phyloP scores from a whole-genome alignment of 2,797 vertebrate genomes.

The Girardinus metallicus region DNA sequence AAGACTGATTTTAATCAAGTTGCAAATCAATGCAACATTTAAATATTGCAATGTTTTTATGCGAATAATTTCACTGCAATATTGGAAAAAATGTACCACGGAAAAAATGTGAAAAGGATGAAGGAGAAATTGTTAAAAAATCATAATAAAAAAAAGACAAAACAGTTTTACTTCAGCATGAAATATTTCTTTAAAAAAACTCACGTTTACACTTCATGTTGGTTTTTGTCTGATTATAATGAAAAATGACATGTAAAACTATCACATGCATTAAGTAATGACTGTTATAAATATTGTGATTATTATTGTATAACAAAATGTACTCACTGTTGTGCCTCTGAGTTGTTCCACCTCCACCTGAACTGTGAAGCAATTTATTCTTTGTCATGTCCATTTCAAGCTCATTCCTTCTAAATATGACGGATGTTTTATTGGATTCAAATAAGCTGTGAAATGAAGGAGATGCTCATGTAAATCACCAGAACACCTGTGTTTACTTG shows the following conservation, averaged over 20 bases:
- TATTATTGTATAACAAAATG: neutral
- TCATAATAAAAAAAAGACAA: too few relatives aligned
- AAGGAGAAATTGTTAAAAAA: neutral
- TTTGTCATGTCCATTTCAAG: neutral
- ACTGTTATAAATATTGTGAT: too few relatives aligned
- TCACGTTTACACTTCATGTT: too few relatives aligned
- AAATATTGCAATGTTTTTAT: neutral
- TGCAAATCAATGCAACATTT: too few relatives aligned
- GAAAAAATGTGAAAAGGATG: neutral
- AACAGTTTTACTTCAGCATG: too few relatives aligned
- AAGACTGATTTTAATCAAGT: neutral
- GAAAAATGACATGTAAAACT: neutral
- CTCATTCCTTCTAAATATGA: too few relatives aligned
- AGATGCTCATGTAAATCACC: neutral
- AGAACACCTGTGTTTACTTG: neutral
- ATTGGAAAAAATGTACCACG: neutral
- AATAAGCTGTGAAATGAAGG: neutral
- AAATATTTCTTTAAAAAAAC: too few relatives aligned
- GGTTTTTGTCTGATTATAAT: too few relatives aligned
- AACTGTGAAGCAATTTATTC: too few relatives aligned
- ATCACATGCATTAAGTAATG: neutral
- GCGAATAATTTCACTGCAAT: neutral
- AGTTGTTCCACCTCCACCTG: neutral
- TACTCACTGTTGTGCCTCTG: slow-evolving; percentile 1
- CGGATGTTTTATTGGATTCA: slow-evolving; percentile 1